These are phyloP conservation scores for Cryptotermes secundus DNA, from an alignment of 1,140 invertebrate species.

Conservation along the genomic window DNA sequence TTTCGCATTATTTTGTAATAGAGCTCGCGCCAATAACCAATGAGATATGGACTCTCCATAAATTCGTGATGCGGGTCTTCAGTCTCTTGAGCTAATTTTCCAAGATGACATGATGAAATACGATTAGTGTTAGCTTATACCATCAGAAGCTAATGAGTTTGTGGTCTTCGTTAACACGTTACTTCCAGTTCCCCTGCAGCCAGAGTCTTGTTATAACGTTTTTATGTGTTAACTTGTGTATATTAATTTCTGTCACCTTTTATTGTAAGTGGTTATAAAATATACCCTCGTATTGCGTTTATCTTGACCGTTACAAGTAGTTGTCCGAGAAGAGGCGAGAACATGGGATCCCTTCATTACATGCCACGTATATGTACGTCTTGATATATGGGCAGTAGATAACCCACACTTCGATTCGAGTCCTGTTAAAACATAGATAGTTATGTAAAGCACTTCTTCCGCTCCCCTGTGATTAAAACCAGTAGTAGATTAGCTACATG, in stretches of 20 bases:
- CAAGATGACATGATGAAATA: background rate
- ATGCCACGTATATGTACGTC: background rate
- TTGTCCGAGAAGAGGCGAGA: background rate
- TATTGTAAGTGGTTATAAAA: slow-evolving; percentile 14
- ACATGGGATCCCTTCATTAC: background rate
- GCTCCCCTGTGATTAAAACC: background rate
- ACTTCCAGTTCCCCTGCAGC: background rate
- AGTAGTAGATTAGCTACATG: background rate
- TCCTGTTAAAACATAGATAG: background rate
- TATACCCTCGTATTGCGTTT: background rate
- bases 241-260: slow-evolving; percentile 13
- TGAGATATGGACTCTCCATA: background rate
- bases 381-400: background rate
- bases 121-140: background rate
- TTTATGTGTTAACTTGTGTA: background rate
- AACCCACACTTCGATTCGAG: background rate
- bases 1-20: no score
- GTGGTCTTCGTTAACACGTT: background rate
- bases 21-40: background rate
- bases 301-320: background rate
- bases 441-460: background rate
- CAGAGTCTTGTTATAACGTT: background rate
- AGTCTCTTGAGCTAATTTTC: background rate
- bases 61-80: no score
- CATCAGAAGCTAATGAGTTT: background rate